Percentiles rank a stretch among this genome's conserved stretches.
phyloP scores from a whole-genome alignment of 2,113 vertebrate species.

The Oncorhynchus masou region DNA sequence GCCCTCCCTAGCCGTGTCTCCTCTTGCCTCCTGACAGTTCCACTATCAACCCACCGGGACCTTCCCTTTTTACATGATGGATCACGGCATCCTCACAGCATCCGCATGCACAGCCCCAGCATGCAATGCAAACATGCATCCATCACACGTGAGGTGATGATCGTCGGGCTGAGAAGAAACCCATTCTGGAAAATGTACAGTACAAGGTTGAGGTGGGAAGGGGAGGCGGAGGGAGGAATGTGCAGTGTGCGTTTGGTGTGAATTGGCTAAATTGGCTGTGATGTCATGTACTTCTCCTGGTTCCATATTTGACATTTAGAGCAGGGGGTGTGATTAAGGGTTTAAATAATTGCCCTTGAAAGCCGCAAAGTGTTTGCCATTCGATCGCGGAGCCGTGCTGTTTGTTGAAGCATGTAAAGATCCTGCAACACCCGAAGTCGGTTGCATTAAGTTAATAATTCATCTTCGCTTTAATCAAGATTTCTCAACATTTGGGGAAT shows the following conservation, averaged over 20 bases:
- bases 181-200: not conserved
- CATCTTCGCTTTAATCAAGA: constrained; percentile 67
- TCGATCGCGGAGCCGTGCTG: constrained; percentile 38
- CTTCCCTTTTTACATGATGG: constrained; percentile 6
- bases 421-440: constrained; percentile 46
- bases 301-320: constrained; percentile 48
- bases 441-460: constrained; percentile 66
- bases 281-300: not conserved
- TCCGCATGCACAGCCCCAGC: not conserved
- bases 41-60: not conserved
- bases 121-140: constrained; percentile 24
- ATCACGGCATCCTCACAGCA: constrained; percentile 1
- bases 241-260: too few relatives aligned
- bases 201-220: not conserved
- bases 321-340: constrained; percentile 53
- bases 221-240: too few relatives aligned
- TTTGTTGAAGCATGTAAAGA: constrained; percentile 67
- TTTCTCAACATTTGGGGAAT: constrained; percentile 58
- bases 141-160: constrained; percentile 12
- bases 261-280: not conserved
- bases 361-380: constrained; percentile 55
- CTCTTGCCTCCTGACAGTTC: not conserved
- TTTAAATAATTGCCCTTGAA: constrained; percentile 66
- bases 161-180: not conserved
- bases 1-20: not conserved